Conservation (phyloP, 2,888 invertebrate species). For the Drosophila stalkeri region DNA sequence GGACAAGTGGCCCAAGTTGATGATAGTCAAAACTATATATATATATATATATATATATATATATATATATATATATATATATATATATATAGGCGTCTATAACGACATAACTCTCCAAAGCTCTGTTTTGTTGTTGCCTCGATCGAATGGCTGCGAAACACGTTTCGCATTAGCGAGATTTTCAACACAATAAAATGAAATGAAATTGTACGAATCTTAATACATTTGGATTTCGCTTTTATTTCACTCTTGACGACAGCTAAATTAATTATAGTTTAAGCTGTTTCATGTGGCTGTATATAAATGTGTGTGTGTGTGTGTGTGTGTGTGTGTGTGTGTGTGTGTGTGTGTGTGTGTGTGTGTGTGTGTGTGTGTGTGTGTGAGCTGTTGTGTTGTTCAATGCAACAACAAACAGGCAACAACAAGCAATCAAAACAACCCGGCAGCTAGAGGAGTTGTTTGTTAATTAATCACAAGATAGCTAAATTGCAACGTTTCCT, state of each 20-base stretch:
- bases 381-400: conserved; percentile 32
- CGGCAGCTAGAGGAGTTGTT: conserved; percentile 43
- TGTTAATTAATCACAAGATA: conserved; percentile 51
- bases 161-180: conserved; percentile 44
- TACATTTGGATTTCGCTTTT: conserved; percentile 38
- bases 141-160: conserved; percentile 51
- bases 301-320: not conserved
- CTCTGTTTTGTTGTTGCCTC: conserved; percentile 2
- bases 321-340: conserved; percentile 31
- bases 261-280: conserved; percentile 51
- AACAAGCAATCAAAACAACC: conserved; percentile 31
- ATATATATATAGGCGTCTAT: not conserved
- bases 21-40: conserved; percentile 6
- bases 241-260: conserved; percentile 57
- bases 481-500: conserved; percentile 13
- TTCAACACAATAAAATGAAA: conserved; percentile 26
- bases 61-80: not conserved
- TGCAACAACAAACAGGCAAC: conserved; percentile 25
- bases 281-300: not conserved
- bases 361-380: not conserved
- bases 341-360: not conserved
- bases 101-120: conserved; percentile 24
- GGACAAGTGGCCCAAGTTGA: conserved; percentile 36
- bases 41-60: not conserved
- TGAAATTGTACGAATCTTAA: conserved; percentile 41